These are phyloP conservation scores for Deilephila elpenor DNA, from an alignment of 2,888 invertebrate genomes.

Conservation along the genomic window DNA sequence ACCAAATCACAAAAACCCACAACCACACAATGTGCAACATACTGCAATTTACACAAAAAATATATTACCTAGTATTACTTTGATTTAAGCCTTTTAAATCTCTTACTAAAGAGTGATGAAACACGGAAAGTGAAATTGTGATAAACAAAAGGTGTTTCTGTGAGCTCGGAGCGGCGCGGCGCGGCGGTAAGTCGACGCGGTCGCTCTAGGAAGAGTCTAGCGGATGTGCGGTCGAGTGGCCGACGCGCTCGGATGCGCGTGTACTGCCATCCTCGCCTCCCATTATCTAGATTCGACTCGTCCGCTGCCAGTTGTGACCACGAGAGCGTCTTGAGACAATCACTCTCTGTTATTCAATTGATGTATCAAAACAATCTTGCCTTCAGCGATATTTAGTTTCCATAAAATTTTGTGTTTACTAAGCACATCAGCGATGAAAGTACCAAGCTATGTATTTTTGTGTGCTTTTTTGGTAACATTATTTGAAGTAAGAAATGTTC, in stretches of 20 bases:
- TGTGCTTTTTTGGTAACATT: too few relatives aligned
- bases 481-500: too few relatives aligned
- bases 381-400: background rate
- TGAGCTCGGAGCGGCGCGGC: background rate
- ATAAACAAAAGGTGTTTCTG: slow-evolving; percentile 41
- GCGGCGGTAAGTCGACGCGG: slow-evolving; percentile 24
- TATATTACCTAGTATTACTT: too few relatives aligned
- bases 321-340: slow-evolving; percentile 69
- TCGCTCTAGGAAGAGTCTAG: slow-evolving; percentile 73
- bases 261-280: slow-evolving; percentile 74
- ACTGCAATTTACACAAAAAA: too few relatives aligned
- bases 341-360: slow-evolving; percentile 36
- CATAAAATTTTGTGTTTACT: background rate
- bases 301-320: slow-evolving; percentile 57
- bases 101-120: background rate
- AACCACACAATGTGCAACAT: too few relatives aligned
- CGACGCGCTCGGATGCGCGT: slow-evolving; percentile 72
- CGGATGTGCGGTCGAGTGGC: slow-evolving; percentile 82
- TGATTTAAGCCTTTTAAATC: background rate
- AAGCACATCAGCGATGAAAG: too few relatives aligned
- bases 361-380: background rate
- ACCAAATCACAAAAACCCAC: too few relatives aligned
- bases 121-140: slow-evolving; percentile 43
- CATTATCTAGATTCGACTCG: slow-evolving; percentile 73
- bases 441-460: background rate